phyloP scores from a whole-genome alignment of 2,797 vertebrate species.

The Cossypha dichroa region DNA sequence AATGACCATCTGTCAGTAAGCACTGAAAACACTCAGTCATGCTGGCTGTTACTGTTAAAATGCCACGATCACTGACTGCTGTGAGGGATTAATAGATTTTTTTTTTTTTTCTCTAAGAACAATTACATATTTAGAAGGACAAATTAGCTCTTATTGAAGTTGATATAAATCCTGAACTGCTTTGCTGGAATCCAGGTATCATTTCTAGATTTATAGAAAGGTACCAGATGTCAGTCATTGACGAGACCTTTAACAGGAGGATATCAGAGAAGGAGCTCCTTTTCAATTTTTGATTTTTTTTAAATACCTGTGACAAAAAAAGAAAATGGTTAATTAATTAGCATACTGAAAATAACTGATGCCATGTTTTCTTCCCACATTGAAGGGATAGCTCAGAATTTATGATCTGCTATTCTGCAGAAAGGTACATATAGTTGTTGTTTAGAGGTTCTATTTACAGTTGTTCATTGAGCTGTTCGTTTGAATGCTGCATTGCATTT shows the following conservation, averaged over 20 bases:
- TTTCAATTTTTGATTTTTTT: background rate
- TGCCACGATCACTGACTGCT: constrained; percentile 25
- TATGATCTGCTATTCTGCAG: background rate
- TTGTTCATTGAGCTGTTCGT: background rate
- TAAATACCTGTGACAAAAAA: background rate
- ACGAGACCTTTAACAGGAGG: background rate
- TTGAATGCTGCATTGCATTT: background rate
- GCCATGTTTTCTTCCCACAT: background rate
- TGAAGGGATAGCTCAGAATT: background rate
- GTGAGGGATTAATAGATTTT: background rate
- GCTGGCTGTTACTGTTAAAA: constrained; percentile 47
- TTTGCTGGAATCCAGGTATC: background rate
- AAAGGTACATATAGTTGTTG: background rate
- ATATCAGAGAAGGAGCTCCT: background rate
- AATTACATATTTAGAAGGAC: constrained; percentile 23
- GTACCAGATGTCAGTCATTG: background rate
- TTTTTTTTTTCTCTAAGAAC: background rate
- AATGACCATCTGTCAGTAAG: constrained; percentile 58
- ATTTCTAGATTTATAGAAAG: background rate
- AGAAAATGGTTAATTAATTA: background rate
- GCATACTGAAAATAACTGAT: background rate
- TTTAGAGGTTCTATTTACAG: background rate
- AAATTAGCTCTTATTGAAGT: background rate
- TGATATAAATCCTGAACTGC: constrained; percentile 2
- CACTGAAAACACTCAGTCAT: constrained; percentile 38